Evolutionary conservation across 2,113 vertebrate genomes (phyloP).

Genomic region (Dipodomys stephensi): DNA sequence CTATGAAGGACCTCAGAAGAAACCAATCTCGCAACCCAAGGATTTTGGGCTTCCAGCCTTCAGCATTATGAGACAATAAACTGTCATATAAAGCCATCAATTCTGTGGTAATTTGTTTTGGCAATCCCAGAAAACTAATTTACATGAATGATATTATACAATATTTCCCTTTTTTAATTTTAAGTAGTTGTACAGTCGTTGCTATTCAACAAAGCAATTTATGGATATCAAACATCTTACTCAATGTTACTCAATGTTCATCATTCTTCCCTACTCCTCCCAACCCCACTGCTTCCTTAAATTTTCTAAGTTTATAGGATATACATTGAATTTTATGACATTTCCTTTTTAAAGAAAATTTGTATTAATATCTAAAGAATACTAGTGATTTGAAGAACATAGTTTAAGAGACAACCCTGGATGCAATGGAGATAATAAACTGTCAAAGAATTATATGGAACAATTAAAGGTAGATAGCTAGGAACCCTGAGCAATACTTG

Average conservation of each 20-base stretch:
- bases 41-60: not conserved
- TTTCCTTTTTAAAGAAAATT: not conserved
- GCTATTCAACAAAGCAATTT: too few species aligned
- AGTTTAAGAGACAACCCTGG: not conserved
- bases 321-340: not conserved
- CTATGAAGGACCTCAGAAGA: not conserved
- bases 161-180: not conserved
- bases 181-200: too few species aligned
- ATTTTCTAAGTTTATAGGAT: too few species aligned
- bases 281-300: too few species aligned
- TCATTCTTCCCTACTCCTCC: too few species aligned
- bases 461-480: not conserved
- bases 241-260: too few species aligned
- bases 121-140: not conserved
- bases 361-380: not conserved
- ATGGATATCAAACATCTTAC: too few species aligned
- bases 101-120: not conserved
- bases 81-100: not conserved
- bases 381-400: not conserved
- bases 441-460: not conserved
- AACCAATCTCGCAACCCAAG: not conserved
- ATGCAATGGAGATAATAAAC: not conserved
- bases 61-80: not conserved
- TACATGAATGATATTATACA: not conserved
- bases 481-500: too few species aligned